A percentile compares a stretch with the other conserved stretches of the same genome.
phyloP scores from a whole-genome alignment of 2,888 invertebrate genomes.

The Andricus quercusramuli region DNA sequence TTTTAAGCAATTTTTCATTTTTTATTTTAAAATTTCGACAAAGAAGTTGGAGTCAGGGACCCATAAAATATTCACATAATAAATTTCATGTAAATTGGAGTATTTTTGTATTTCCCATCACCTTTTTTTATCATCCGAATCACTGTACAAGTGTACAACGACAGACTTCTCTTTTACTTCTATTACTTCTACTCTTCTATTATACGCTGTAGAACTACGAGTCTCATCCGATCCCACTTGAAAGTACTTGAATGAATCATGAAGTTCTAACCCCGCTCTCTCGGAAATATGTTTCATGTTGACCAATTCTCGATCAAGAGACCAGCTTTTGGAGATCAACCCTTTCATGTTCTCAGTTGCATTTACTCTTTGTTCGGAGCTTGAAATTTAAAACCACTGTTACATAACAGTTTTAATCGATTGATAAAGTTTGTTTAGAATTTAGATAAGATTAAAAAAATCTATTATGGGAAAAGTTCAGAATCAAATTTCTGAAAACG shows the following conservation, averaged over 20 bases:
- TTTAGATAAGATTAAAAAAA: neutral
- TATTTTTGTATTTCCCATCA: too few relatives aligned
- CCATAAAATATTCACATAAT: too few relatives aligned
- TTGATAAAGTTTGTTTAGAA: neutral
- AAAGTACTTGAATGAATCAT: slow-evolving; percentile 36
- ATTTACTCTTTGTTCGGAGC: neutral
- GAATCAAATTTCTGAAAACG: neutral
- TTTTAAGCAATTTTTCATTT: too few relatives aligned
- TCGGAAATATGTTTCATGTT: slow-evolving; percentile 26
- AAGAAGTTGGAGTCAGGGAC: too few relatives aligned
- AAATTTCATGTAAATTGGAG: too few relatives aligned
- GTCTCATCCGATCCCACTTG: slow-evolving; percentile 29
- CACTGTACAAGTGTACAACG: too few relatives aligned
- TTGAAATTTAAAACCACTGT: too few relatives aligned
- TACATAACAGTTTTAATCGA: neutral
- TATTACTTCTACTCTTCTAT: slow-evolving; percentile 28
- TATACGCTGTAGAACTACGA: slow-evolving; percentile 27
- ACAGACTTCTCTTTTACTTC: slow-evolving; percentile 28
- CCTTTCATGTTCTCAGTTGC: neutral
- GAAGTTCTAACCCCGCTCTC: slow-evolving; percentile 2
- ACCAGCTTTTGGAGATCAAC: neutral
- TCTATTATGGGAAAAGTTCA: neutral
- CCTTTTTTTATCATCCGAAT: too few relatives aligned
- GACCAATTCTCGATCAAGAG: slow-evolving; percentile 16
- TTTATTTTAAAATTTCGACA: too few relatives aligned